Conservation (phyloP, 92 coral and sea anemone genomes). For the Epizoanthus rinbou region DNA sequence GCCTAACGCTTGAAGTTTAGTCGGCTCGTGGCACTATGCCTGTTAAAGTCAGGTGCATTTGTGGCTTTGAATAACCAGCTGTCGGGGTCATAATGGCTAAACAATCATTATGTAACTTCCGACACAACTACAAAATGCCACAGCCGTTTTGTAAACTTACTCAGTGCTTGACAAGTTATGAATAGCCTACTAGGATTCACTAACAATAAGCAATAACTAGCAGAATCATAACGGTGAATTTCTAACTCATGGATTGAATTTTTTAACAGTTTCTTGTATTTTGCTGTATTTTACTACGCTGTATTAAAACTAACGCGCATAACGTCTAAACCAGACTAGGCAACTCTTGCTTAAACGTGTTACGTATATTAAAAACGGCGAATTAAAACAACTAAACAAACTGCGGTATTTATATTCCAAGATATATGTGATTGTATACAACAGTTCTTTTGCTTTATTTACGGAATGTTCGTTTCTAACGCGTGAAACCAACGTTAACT, state of each 20-base stretch:
- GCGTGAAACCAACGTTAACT: not conserved
- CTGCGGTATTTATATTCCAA: not conserved
- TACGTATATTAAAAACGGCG: not conserved
- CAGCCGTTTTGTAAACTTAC: conserved; percentile 38
- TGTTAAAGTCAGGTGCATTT: conserved; percentile 41
- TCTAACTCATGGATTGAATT: not conserved
- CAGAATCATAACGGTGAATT: not conserved
- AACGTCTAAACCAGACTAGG: no score
- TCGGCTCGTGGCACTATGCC: conserved; percentile 16
- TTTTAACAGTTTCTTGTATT: not conserved
- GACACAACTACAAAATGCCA: conserved; percentile 33
- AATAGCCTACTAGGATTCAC: conserved; percentile 32
- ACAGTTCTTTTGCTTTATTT: not conserved
- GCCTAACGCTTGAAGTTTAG: conserved; percentile 28
- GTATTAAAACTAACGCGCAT: not conserved
- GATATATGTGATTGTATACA: not conserved
- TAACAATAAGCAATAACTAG: conserved; percentile 39
- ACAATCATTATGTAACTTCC: conserved; percentile 39
- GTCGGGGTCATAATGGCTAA: conserved; percentile 8
- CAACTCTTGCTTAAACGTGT: not conserved
- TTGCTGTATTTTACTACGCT: not conserved
- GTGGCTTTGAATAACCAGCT: conserved; percentile 33
- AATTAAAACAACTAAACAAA: not conserved
- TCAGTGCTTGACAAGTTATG: conserved; percentile 30
- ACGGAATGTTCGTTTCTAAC: not conserved